A percentile compares a stretch with the other conserved stretches of the same genome.
Evolutionary conservation across 2,888 invertebrate species (phyloP).

Genomic region (Epistrophe grossulariae): DNA sequence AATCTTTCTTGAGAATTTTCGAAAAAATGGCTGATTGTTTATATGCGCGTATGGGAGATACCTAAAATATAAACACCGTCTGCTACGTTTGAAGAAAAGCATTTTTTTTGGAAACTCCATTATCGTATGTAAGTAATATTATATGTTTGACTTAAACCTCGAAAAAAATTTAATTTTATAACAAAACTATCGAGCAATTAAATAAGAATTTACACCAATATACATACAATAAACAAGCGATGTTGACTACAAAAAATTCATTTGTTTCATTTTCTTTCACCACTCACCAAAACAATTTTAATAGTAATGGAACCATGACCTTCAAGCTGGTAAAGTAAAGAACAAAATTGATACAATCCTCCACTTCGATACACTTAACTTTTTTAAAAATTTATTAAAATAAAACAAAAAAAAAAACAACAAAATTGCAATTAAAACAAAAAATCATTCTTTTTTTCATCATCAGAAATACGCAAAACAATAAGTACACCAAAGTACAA

Average conservation of each 20-base stretch:
- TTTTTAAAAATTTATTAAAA: constrained; percentile 21
- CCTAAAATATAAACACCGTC: too few relatives aligned
- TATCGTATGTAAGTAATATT: too few relatives aligned
- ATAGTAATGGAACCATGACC: constrained; percentile 1
- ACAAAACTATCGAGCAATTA: too few relatives aligned
- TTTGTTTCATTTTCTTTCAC: background rate
- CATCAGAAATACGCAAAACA: constrained; percentile 54
- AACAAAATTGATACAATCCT: constrained; percentile 8
- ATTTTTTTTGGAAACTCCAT: too few relatives aligned
- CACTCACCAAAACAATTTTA: background rate
- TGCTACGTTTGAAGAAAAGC: too few relatives aligned
- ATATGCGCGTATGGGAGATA: too few relatives aligned
- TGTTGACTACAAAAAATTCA: background rate
- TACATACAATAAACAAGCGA: too few relatives aligned
- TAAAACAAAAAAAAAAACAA: constrained; percentile 28
- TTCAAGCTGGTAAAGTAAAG: constrained; percentile 31
- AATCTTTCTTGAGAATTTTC: too few relatives aligned
- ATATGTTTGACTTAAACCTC: too few relatives aligned
- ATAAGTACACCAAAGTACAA: constrained; percentile 68
- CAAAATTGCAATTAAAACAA: constrained; percentile 67
- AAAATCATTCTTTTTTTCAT: constrained; percentile 52
- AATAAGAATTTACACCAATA: too few relatives aligned
- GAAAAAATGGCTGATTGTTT: too few relatives aligned
- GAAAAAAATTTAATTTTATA: too few relatives aligned
- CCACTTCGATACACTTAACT: constrained; percentile 62